Evolutionary conservation across 2,113 vertebrate genomes (phyloP).

Genomic region (Apeltes quadracus): DNA sequence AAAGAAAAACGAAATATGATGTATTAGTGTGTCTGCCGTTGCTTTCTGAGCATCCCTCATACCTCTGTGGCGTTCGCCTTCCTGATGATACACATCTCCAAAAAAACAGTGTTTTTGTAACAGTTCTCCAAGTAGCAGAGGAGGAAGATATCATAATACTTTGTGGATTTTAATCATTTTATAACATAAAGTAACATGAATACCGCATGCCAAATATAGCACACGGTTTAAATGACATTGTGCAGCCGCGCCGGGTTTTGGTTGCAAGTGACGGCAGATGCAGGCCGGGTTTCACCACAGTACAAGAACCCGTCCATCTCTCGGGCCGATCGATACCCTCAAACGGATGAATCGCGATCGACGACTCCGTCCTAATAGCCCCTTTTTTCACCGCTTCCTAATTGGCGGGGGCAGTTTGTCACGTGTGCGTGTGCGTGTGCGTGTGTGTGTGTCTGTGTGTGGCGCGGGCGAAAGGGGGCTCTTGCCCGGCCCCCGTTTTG

Average conservation of each 20-base stretch:
- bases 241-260: neutral
- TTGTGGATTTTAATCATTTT: neutral
- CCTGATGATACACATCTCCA: neutral
- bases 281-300: neutral
- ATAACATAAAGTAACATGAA: neutral
- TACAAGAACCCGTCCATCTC: conserved; percentile 5
- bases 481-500: conserved; percentile 20
- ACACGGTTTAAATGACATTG: neutral
- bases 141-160: neutral
- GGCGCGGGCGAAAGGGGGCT: neutral
- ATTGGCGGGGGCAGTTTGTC: conserved; percentile 47
- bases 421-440: conserved; percentile 10
- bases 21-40: neutral
- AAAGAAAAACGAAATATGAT: neutral
- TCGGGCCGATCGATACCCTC: conserved; percentile 7
- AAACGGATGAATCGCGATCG: conserved; percentile 22
- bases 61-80: neutral
- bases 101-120: neutral
- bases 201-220: neutral
- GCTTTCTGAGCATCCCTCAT: neutral
- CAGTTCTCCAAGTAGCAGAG: neutral
- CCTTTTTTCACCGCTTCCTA: conserved; percentile 31
- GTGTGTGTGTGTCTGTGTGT: too few relatives aligned
- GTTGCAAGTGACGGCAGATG: neutral
- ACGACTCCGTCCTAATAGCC: conserved; percentile 2